Evolutionary conservation across 64 coral and sea anemone species (phyloP).

Genomic region (Pocillopora damicornis): DNA sequence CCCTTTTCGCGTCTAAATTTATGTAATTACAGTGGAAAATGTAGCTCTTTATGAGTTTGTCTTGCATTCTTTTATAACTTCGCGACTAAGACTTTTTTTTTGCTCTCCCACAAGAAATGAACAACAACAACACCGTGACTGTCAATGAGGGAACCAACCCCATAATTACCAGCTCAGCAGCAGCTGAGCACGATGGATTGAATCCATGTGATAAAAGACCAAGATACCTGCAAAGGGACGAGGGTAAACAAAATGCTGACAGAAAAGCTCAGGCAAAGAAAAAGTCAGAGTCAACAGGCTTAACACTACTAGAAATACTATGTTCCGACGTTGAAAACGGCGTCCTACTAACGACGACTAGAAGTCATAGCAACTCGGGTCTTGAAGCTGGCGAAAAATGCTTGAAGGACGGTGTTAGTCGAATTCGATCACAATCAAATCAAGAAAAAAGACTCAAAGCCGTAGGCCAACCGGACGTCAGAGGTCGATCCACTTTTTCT

Average conservation of each 20-base stretch:
- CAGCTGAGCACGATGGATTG: no score
- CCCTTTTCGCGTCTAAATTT: no score
- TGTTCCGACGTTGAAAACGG: conserved; percentile 25
- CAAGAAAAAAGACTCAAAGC: neutral
- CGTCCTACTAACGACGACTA: neutral
- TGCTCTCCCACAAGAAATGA: no score
- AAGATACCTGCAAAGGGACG: neutral
- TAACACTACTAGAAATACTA: conserved; percentile 28
- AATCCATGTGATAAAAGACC: no score
- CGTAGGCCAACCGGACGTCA: neutral
- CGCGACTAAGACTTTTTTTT: no score
- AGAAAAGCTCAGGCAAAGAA: neutral
- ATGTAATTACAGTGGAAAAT: no score
- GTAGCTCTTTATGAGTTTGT: no score
- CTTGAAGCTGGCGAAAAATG: neutral
- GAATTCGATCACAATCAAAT: neutral
- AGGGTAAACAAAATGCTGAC: neutral
- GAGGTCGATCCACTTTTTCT: neutral
- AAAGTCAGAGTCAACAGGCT: neutral
- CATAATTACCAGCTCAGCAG: no score
- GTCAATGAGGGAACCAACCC: no score
- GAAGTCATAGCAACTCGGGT: no score
- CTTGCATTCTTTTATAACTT: no score
- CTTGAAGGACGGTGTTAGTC: neutral
- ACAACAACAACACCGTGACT: no score